Evolutionary conservation across 2,888 invertebrate genomes (phyloP), one percentile per base, ranked within the genome.

Genomic region (Apoderus coryli): DNA sequence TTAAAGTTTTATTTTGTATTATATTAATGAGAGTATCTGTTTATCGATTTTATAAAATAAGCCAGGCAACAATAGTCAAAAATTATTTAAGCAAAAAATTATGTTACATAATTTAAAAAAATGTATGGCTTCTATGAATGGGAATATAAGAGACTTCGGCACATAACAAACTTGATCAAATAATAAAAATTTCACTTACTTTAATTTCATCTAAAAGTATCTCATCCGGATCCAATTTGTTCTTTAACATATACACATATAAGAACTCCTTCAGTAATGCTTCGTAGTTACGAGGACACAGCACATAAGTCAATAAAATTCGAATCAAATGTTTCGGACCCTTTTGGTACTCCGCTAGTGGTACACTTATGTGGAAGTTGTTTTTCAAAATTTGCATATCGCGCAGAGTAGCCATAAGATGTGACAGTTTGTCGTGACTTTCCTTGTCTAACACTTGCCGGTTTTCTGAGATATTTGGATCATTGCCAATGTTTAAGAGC

Each of bases 191-290:
- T 19, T 19, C 27, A 40, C 34, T 36, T 47, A 61, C 61, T 45
- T 54, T 49, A 16, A 64, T 52, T 39, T 57, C 60, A 2, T 53
- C 46, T 14, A 49, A 48, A 23, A 63, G 45, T 7, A 62, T 51
- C 27, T 46, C 36, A 44, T 64, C 61, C 11, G 52, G 53, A 37
- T 59, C 46, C 27, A 63, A 44, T 4, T 51, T 46, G 40, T 59
- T 50, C 27, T 60, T 53, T 1, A 52, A 27, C 36, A 62, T 57
- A 30, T 54, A 63, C 27, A 48, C 48, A 13, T 47, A 45, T 4
- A 62, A 43, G 44, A 60, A 60, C 3, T 50, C 45, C 19, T 53
- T 43, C 4, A 59, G 34, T 16, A 62, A 51, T 14, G 42, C 27
- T 5, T 52, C 42, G 29, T 56, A 54, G 11, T 44, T 43, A 9